phyloP scores from a whole-genome alignment of 2,113 vertebrate species.

The Gavialis gangeticus region DNA sequence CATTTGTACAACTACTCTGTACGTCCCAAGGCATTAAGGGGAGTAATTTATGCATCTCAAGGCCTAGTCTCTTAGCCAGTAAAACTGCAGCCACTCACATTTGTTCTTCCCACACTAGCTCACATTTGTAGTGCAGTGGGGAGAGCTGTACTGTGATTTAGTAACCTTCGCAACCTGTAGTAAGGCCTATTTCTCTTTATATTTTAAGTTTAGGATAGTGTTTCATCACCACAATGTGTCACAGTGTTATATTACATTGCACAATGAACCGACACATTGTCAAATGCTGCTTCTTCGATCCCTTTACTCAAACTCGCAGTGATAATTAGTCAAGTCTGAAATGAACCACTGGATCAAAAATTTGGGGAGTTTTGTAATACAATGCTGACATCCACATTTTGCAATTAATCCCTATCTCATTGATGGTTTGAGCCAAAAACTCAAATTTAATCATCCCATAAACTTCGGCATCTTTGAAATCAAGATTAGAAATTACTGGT shows the following conservation, averaged over 20 bases:
- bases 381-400: not conserved
- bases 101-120: not conserved
- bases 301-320: accelerated
- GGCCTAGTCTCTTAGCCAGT: not conserved
- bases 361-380: not conserved
- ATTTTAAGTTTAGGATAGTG: not conserved
- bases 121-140: slow-evolving; percentile 29
- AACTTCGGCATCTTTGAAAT: not conserved
- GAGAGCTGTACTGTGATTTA: slow-evolving; percentile 29
- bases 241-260: not conserved
- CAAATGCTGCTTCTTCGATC: not conserved
- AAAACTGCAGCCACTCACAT: not conserved
- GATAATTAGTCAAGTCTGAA: not conserved
- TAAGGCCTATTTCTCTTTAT: slow-evolving; percentile 15
- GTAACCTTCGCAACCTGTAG: slow-evolving; percentile 2
- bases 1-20: not conserved
- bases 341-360: not conserved
- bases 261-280: slow-evolving; percentile 8
- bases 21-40: not conserved
- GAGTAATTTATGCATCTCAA: not conserved
- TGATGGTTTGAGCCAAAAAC: not conserved
- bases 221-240: not conserved
- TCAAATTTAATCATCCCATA: slow-evolving; percentile 8
- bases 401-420: not conserved
- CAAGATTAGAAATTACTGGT: not conserved